Base-by-base conservation (phyloP, 2,888 invertebrate genomes). In the Iselma pallidipennis region DNA sequence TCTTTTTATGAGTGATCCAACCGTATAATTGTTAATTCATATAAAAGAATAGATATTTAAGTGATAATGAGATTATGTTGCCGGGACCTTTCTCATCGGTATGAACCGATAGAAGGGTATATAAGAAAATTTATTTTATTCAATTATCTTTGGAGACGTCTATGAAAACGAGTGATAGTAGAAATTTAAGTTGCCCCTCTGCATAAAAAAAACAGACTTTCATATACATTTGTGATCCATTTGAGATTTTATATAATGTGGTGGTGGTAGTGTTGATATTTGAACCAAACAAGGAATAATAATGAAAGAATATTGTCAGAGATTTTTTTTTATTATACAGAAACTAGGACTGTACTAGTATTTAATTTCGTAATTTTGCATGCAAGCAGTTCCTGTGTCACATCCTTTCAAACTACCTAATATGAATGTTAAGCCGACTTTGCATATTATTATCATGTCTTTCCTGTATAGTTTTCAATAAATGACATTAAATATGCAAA, bases 391-490 rank as follows among this genome's bases (percentile, higher is more conserved):
- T 70, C 68, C 67, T 68, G 62, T 71, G 67, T 71, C 73, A 74
- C 71, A 75, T 76, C 76, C 76, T 76, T 67, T 76, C 57, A 61
- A 42, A 63, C 62, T 66, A 63, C 67, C 66, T 67, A 69, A 69
- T 65, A 68, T 74, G 76, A 74, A 76, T 76, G 71, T 74, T 74
- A 75, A 74, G 68, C 67, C 66, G 61, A 68, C 60, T 71, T 68
- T 71, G 70, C 74, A 73, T 76, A 70, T 71, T 67, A 70, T 74
- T 71, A 71, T 65, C 62, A 60, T 58, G 65, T 70, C 67, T 73
- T 74, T 75, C 75, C 75, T 74, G 75, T 73, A 65, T 66, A 57
- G 63, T 49, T 64, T 42, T 49, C 29, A 48, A 33, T 63, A 61
- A 63, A 57, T 58, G 50, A 48, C 50, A 53, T 60, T 50, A 53